Percentiles rank a stretch among this genome's conserved stretches.
These are phyloP conservation scores for Aphidius ervi DNA, from an alignment of 1,140 invertebrate genomes.

Conservation along the genomic window DNA sequence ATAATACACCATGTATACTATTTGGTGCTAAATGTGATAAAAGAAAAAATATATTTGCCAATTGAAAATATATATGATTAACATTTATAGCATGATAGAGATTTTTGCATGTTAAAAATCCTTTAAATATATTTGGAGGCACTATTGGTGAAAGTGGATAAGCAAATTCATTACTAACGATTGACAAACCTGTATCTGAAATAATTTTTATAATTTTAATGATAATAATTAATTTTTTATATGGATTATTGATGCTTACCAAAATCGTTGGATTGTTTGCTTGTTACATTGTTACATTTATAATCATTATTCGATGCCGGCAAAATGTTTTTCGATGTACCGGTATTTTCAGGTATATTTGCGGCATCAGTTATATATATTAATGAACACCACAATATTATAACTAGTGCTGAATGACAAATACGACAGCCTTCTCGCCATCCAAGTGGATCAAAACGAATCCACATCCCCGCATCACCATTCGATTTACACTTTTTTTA, in stretches of 20 bases:
- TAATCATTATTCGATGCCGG: conserved; percentile 34
- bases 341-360: conserved; percentile 34
- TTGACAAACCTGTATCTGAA: conserved; percentile 41
- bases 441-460: conserved; percentile 44
- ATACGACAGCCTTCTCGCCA: conserved; percentile 44
- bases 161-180: conserved; percentile 39
- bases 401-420: conserved; percentile 39
- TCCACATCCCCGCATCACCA: conserved; percentile 52
- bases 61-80: conserved; percentile 76
- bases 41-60: conserved; percentile 78
- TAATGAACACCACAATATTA: conserved; percentile 39
- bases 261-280: conserved; percentile 26
- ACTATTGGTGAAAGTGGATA: conserved; percentile 48
- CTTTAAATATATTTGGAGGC: conserved; percentile 48
- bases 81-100: conserved; percentile 50
- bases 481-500: too few species aligned
- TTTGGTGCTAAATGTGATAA: conserved; percentile 76
- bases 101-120: conserved; percentile 50
- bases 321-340: conserved; percentile 39
- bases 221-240: neutral
- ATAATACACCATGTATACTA: conserved; percentile 73
- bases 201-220: conserved; percentile 8
- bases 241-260: conserved; percentile 30
- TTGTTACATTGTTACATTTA: conserved; percentile 47
- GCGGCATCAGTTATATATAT: conserved; percentile 38